These are phyloP conservation scores for Drosophila histrio DNA, from an alignment of 2,888 invertebrate species.

Conservation along the genomic window DNA sequence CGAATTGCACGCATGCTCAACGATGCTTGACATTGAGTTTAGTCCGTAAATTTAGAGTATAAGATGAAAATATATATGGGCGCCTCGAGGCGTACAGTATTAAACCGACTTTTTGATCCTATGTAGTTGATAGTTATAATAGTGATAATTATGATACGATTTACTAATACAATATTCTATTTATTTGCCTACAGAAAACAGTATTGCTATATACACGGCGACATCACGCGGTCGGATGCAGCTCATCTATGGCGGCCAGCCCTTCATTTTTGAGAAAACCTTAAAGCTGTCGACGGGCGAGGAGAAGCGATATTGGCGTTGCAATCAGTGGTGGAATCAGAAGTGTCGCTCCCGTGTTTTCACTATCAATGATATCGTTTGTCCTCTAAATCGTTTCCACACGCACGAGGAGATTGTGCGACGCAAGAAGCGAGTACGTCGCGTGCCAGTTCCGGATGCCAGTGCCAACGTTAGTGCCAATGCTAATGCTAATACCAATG, in stretches of 20 bases:
- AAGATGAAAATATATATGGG: conserved; percentile 39
- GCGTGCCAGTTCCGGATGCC: conserved; percentile 45
- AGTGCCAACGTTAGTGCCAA: conserved; percentile 9
- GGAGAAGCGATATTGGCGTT: conserved; percentile 84
- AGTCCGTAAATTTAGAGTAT: conserved; percentile 20
- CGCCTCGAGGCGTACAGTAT: conserved; percentile 14
- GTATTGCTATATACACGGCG: conserved; percentile 83
- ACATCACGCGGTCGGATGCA: conserved; percentile 84
- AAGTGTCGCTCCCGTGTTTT: conserved; percentile 84
- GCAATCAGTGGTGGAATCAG: conserved; percentile 85
- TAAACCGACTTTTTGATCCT: conserved; percentile 32
- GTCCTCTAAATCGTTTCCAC: conserved; percentile 84
- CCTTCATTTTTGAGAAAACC: conserved; percentile 84
- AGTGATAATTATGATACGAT: neutral
- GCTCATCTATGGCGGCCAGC: conserved; percentile 84
- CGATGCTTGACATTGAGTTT: conserved; percentile 6
- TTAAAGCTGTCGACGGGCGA: conserved; percentile 81
- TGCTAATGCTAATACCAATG: conserved; percentile 11
- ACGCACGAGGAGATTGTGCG: conserved; percentile 84
- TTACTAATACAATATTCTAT: conserved; percentile 41
- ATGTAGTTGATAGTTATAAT: neutral
- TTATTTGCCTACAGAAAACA: conserved; percentile 67
- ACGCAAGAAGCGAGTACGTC: conserved; percentile 83
- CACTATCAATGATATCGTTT: conserved; percentile 82
- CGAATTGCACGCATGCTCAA: conserved; percentile 73